Conservation (phyloP, 1,140 invertebrate species). For the Drosophila lowei region DNA sequence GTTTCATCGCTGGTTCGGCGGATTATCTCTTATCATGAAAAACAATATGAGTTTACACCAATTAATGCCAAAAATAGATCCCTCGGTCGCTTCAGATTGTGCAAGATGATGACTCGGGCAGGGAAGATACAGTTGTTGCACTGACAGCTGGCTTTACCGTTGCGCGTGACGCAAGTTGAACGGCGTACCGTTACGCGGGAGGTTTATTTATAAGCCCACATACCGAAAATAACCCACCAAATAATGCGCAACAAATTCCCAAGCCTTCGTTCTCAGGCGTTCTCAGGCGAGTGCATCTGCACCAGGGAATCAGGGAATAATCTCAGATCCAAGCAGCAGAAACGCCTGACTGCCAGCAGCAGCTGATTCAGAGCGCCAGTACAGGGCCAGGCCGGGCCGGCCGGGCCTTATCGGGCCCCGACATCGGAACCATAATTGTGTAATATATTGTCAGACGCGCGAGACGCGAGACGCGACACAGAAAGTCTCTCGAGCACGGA, state of each 20-base stretch:
- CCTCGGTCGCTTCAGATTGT: constrained; percentile 18
- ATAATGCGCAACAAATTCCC: background rate
- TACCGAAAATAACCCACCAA: constrained; percentile 26
- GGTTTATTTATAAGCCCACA: constrained; percentile 18
- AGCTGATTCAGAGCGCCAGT: constrained; percentile 16
- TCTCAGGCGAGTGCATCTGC: constrained; percentile 24
- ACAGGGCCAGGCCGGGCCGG: background rate
- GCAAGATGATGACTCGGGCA: constrained; percentile 19
- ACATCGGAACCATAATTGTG: constrained; percentile 60
- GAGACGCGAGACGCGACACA: constrained; percentile 18
- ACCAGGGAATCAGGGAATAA: no score
- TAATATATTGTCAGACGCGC: constrained; percentile 49
- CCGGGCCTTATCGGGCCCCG: constrained; percentile 47
- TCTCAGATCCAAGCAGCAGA: constrained; percentile 17
- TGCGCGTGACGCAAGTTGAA: constrained; percentile 34
- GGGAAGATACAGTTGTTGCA: constrained; percentile 24
- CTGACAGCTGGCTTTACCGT: constrained; percentile 20
- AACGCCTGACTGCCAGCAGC: background rate
- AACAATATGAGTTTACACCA: constrained; percentile 31
- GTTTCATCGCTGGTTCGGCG: constrained; percentile 3
- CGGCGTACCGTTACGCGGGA: constrained; percentile 9
- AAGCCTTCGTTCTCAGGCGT: background rate
- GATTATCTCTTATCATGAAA: constrained; percentile 22
- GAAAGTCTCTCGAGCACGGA: constrained; percentile 1
- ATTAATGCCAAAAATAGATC: constrained; percentile 26